Evolutionary conservation across 1,140 invertebrate genomes (phyloP).

Genomic region (Andricus grossulariae): DNA sequence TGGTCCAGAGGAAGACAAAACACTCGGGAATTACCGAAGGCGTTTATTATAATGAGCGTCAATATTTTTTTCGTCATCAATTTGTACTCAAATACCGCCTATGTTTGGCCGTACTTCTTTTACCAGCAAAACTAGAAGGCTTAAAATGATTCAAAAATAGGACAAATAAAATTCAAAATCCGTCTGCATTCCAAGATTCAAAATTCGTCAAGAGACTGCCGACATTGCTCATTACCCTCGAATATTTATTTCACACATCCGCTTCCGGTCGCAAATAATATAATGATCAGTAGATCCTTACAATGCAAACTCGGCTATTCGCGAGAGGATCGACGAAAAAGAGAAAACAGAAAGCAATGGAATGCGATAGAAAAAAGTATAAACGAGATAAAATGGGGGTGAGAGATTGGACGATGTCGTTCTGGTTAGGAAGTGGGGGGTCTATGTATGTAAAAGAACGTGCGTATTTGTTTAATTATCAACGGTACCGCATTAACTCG

Average conservation of each 20-base stretch:
- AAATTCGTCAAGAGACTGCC: too few species aligned
- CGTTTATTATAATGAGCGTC: conserved; percentile 10
- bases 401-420: conserved; percentile 31
- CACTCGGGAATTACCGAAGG: conserved; percentile 43
- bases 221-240: conserved; percentile 26
- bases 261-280: conserved; percentile 70
- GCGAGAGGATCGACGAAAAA: conserved; percentile 39
- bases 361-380: conserved; percentile 49
- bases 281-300: conserved; percentile 68
- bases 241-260: conserved; percentile 73
- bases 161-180: too few species aligned
- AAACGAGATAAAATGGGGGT: conserved; percentile 13
- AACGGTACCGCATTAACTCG: conserved; percentile 75
- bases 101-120: background rate
- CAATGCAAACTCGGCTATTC: conserved; percentile 66
- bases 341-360: conserved; percentile 33
- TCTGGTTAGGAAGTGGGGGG: conserved; percentile 32
- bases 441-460: conserved; percentile 52
- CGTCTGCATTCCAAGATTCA: too few species aligned
- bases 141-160: too few species aligned
- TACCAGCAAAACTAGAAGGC: too few species aligned
- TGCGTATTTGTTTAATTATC: conserved; percentile 75
- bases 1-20: conserved; percentile 70
- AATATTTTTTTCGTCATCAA: conserved; percentile 24
- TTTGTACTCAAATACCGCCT: background rate